These are phyloP conservation scores for Carassius auratus DNA, from an alignment of 2,113 vertebrate species.

Conservation along the genomic window DNA sequence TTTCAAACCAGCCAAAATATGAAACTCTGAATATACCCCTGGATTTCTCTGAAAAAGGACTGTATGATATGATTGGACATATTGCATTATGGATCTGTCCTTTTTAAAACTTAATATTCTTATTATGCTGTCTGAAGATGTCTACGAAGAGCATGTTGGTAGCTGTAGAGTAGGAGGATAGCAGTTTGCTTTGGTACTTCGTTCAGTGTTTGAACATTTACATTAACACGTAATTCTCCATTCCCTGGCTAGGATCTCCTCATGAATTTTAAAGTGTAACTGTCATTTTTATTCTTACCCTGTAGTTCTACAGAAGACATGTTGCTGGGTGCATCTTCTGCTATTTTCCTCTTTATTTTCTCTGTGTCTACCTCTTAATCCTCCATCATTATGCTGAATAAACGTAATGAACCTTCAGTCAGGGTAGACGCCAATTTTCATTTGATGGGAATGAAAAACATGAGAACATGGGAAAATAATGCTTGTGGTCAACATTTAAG, in stretches of 20 bases:
- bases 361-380: conserved; percentile 4
- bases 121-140: conserved; percentile 38
- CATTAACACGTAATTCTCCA: conserved; percentile 3
- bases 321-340: background rate
- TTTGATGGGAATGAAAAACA: background rate
- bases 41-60: background rate
- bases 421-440: background rate
- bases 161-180: conserved; percentile 36
- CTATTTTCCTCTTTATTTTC: background rate
- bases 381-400: background rate
- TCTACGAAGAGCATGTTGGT: conserved; percentile 37
- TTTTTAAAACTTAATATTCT: conserved; percentile 16
- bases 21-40: background rate
- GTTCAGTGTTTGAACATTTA: conserved; percentile 22
- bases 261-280: conserved; percentile 17
- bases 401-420: background rate
- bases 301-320: background rate
- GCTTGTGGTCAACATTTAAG: background rate
- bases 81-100: conserved; percentile 5
- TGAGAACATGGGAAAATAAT: background rate
- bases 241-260: conserved; percentile 3
- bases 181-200: conserved; percentile 18
- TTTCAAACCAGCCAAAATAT: conserved; percentile 14
- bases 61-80: background rate
- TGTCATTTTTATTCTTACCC: background rate